Evolutionary conservation across 2,113 vertebrate species (phyloP).

Genomic region (Coryphaenoides rupestris): DNA sequence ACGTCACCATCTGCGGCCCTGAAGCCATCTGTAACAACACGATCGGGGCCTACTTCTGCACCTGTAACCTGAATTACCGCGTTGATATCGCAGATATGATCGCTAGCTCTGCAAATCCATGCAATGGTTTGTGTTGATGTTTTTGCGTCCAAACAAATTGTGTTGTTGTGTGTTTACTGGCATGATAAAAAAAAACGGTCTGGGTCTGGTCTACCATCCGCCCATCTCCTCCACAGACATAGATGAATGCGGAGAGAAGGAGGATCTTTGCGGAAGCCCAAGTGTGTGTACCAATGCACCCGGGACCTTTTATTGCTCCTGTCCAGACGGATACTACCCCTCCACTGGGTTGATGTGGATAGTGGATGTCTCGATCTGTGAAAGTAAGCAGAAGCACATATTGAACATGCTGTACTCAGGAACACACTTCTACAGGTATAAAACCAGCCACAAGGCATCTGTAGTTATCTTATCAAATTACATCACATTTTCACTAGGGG

Average conservation of each 20-base stretch:
- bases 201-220: neutral
- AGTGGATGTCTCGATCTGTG: conserved; percentile 33
- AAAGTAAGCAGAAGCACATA: conserved; percentile 34
- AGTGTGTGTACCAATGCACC: conserved; percentile 49
- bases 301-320: conserved; percentile 54
- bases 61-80: conserved; percentile 38
- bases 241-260: conserved; percentile 52
- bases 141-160: too few species aligned
- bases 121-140: too few species aligned
- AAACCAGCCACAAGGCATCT: too few species aligned
- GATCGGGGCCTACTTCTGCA: conserved; percentile 48
- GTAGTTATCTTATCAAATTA: too few species aligned
- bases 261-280: conserved; percentile 40
- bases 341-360: conserved; percentile 50
- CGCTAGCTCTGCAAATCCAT: conserved; percentile 48
- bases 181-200: neutral
- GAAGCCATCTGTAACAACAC: conserved; percentile 50
- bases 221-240: conserved; percentile 41
- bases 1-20: conserved; percentile 43
- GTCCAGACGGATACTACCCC: conserved; percentile 51
- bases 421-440: too few species aligned
- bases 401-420: too few species aligned
- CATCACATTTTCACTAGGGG: too few species aligned
- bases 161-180: too few species aligned
- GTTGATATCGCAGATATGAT: conserved; percentile 3